phyloP scores from a whole-genome alignment of 2,797 vertebrate genomes.

The Brotula barbata region DNA sequence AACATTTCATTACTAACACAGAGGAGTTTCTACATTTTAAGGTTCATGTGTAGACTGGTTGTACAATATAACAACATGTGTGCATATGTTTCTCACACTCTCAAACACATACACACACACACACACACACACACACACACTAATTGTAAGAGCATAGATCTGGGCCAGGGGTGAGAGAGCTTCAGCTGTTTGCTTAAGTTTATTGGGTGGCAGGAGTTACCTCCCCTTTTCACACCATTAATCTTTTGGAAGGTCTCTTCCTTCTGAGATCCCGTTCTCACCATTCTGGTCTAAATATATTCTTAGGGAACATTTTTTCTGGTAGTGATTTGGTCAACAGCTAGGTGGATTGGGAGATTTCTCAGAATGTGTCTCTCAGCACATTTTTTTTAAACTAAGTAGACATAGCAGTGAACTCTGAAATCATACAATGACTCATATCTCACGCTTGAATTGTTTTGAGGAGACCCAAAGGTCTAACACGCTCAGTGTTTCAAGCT shows the following conservation, averaged over 20 bases:
- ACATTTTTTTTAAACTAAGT: conserved; percentile 24
- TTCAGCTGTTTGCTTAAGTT: conserved; percentile 64
- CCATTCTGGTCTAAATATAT: conserved; percentile 56
- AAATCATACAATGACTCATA: conserved; percentile 41
- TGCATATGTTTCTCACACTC: conserved; percentile 6
- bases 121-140: conserved; percentile 11
- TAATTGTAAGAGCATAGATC: conserved; percentile 41
- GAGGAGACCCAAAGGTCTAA: conserved; percentile 18
- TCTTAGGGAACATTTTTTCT: conserved; percentile 50
- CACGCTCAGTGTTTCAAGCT: conserved; percentile 32
- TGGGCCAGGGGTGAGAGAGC: conserved; percentile 49
- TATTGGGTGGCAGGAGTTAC: conserved; percentile 57
- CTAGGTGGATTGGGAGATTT: conserved; percentile 42
- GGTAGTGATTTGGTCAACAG: conserved; percentile 57
- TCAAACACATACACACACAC: conserved; percentile 18
- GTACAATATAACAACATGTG: background rate
- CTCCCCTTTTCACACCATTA: conserved; percentile 64
- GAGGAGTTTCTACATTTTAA: conserved; percentile 4
- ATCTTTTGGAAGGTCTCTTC: conserved; percentile 63
- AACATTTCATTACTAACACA: conserved; percentile 34
- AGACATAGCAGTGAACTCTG: conserved; percentile 51
- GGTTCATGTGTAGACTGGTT: conserved; percentile 7
- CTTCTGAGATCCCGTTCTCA: conserved; percentile 57
- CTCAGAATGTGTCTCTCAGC: conserved; percentile 36
- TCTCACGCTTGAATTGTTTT: conserved; percentile 44